phyloP scores from a whole-genome alignment of 2,888 invertebrate genomes.

The Sthenelais limicola region DNA sequence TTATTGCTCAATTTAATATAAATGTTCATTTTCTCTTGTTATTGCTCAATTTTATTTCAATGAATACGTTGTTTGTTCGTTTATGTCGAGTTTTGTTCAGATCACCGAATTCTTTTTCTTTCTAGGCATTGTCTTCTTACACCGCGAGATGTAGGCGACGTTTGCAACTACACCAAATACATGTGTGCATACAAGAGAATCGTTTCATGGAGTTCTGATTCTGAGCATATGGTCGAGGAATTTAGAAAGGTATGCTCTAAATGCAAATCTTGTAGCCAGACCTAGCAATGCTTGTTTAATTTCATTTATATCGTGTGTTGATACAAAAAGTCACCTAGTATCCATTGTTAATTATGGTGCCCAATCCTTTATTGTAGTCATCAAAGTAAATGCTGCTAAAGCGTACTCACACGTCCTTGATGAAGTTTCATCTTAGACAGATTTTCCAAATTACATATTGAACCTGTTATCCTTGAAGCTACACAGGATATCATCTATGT shows the following conservation, averaged over 20 bases:
- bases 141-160: neutral
- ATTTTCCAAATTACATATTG: neutral
- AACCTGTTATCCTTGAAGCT: too few species aligned
- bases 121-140: neutral
- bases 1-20: too few species aligned
- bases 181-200: conserved; percentile 8
- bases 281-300: neutral
- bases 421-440: neutral
- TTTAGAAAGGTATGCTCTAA: neutral
- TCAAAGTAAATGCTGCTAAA: too few species aligned
- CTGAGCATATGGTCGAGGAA: neutral
- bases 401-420: neutral
- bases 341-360: too few species aligned
- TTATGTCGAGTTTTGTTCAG: too few species aligned
- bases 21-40: too few species aligned
- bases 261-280: neutral
- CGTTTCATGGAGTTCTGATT: neutral
- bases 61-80: too few species aligned
- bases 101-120: neutral
- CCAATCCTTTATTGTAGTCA: too few species aligned
- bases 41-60: too few species aligned
- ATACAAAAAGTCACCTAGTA: neutral
- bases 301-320: neutral
- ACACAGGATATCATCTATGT: neutral
- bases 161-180: conserved; percentile 37